These are phyloP conservation scores for Suillia variegata DNA, from an alignment of 2,888 invertebrate species.

Conservation along the genomic window DNA sequence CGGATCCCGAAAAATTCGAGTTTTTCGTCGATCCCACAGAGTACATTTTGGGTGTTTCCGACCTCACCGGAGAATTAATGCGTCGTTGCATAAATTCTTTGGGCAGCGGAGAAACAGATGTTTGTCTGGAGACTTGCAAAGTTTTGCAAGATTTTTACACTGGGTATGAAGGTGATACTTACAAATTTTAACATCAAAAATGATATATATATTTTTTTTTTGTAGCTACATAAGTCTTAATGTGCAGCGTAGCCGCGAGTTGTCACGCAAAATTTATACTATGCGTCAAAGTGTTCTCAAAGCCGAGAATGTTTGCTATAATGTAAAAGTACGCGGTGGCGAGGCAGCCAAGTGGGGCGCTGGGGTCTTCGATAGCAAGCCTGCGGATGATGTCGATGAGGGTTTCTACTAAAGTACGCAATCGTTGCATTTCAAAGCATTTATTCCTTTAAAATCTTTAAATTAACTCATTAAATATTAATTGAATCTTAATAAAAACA, in stretches of 20 bases:
- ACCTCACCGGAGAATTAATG: constrained; percentile 91
- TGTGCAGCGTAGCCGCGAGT: constrained; percentile 65
- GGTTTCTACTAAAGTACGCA: constrained; percentile 54
- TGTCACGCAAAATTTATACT: constrained; percentile 73
- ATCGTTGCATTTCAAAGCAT: not conserved
- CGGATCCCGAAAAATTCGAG: constrained; percentile 32
- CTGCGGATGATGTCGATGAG: constrained; percentile 60
- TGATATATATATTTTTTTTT: constrained; percentile 29
- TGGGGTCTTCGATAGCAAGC: constrained; percentile 57
- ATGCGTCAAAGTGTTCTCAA: constrained; percentile 79
- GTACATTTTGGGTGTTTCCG: constrained; percentile 79
- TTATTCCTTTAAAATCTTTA: not conserved
- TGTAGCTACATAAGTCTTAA: constrained; percentile 62
- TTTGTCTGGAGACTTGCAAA: constrained; percentile 73
- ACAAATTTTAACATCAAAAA: constrained; percentile 26
- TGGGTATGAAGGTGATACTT: constrained; percentile 49
- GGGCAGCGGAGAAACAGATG: constrained; percentile 74
- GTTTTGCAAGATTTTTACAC: constrained; percentile 67
- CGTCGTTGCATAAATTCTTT: constrained; percentile 83
- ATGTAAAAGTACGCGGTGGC: constrained; percentile 77
- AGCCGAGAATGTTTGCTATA: constrained; percentile 84
- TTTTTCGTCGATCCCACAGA: constrained; percentile 63
- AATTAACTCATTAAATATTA: not conserved
- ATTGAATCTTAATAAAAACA: constrained; percentile 24
- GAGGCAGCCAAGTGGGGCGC: constrained; percentile 70